These are phyloP conservation scores for Sphyrna mokarran DNA, from an alignment of 2,113 vertebrate genomes.

Conservation along the genomic window DNA sequence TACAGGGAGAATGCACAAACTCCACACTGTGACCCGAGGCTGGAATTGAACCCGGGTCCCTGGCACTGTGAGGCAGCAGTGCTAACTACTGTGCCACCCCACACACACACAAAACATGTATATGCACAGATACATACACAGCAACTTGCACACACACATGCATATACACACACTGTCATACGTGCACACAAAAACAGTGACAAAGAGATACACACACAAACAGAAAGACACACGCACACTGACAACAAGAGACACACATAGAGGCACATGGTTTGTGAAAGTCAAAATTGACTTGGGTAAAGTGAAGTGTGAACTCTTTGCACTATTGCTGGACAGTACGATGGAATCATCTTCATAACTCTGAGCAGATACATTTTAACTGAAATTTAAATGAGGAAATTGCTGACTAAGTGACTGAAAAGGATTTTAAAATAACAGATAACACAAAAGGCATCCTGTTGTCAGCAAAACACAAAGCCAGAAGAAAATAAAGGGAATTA, in stretches of 20 bases:
- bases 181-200: no score
- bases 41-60: no score
- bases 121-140: no score
- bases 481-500: slow-evolving; percentile 20
- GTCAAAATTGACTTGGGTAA: not conserved
- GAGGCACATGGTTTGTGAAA: not conserved
- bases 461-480: not conserved
- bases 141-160: no score
- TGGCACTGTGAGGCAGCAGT: no score
- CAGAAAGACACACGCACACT: not conserved
- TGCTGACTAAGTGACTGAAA: not conserved
- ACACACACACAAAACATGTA: no score
- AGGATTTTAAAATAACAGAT: not conserved
- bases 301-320: not conserved
- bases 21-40: no score
- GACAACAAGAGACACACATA: no score
- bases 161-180: no score
- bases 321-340: not conserved
- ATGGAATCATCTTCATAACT: not conserved
- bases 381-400: not conserved
- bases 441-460: not conserved
- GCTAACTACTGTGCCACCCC: no score
- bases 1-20: no score
- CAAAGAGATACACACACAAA: no score
- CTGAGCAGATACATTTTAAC: not conserved